These are phyloP conservation scores for Lacanobia oleracea DNA, from an alignment of 2,888 invertebrate species.

Conservation along the genomic window DNA sequence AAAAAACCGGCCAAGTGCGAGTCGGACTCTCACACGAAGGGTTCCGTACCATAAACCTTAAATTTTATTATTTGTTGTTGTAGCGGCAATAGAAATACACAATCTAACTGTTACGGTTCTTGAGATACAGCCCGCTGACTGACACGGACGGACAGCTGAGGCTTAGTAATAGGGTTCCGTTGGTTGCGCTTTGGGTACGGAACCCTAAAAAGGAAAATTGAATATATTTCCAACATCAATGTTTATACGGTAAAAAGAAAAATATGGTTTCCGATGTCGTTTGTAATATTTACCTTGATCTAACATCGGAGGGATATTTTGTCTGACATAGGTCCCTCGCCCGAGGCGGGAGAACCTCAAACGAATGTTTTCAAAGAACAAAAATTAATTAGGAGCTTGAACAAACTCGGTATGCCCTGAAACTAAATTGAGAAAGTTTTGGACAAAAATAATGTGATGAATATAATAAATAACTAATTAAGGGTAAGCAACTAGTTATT, in stretches of 20 bases:
- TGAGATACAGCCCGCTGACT: too few relatives aligned
- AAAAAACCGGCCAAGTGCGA: too few relatives aligned
- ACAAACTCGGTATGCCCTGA: conserved; percentile 21
- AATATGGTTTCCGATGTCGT: conserved; percentile 26
- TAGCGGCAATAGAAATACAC: too few relatives aligned
- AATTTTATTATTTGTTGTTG: too few relatives aligned
- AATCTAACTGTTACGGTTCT: too few relatives aligned
- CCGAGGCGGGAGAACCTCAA: conserved; percentile 22
- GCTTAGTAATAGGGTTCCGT: too few relatives aligned
- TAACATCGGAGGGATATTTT: conserved; percentile 11
- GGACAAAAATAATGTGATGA: background rate
- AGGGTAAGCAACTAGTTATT: background rate
- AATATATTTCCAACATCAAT: conserved; percentile 14
- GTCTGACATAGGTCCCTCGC: conserved; percentile 8
- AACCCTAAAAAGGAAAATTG: too few relatives aligned
- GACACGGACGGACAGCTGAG: too few relatives aligned
- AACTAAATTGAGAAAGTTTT: conserved; percentile 13
- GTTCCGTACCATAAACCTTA: too few relatives aligned
- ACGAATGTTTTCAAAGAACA: conserved; percentile 41
- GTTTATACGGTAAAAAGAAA: conserved; percentile 33
- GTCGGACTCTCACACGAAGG: too few relatives aligned
- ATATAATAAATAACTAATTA: background rate
- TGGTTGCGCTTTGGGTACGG: too few relatives aligned
- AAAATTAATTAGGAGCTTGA: conserved; percentile 34
- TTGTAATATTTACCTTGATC: conserved; percentile 28